A percentile compares a stretch with the other conserved stretches of the same genome.
Conservation (phyloP, 2,888 invertebrate genomes). For the Yponomeuta sedellus region DNA sequence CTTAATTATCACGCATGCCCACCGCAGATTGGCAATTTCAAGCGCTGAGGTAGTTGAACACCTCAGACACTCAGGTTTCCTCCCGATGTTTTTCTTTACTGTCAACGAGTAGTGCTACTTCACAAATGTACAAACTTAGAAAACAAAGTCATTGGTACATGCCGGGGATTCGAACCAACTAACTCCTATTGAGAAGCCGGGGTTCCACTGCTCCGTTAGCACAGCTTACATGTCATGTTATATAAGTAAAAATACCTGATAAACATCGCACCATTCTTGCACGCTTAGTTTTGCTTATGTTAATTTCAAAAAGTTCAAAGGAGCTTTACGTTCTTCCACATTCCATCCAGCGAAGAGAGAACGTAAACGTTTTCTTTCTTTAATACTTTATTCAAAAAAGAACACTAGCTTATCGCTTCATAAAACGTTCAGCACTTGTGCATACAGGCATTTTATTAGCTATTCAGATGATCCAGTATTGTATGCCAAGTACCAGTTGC, state of each 20-base stretch:
- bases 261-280: not conserved
- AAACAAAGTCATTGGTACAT: too few relatives aligned
- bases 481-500: slow-evolving; percentile 11
- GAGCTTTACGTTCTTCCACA: not conserved
- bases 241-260: not conserved
- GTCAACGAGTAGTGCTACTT: too few relatives aligned
- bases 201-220: too few relatives aligned
- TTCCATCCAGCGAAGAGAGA: slow-evolving; percentile 4
- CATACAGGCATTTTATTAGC: slow-evolving; percentile 24
- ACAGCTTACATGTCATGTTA: too few relatives aligned
- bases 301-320: not conserved
- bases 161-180: too few relatives aligned
- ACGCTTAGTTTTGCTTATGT: slow-evolving; percentile 4
- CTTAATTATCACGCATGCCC: too few relatives aligned
- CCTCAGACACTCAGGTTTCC: too few relatives aligned
- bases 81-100: too few relatives aligned
- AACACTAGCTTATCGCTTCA: slow-evolving; percentile 13
- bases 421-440: slow-evolving; percentile 22
- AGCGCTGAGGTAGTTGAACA: too few relatives aligned
- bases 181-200: too few relatives aligned
- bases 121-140: too few relatives aligned
- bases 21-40: too few relatives aligned
- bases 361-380: not conserved
- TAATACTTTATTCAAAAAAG: slow-evolving; percentile 7
- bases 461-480: slow-evolving; percentile 19